Evolutionary conservation across 2,113 vertebrate species (phyloP).

Genomic region (Alectura lathami): DNA sequence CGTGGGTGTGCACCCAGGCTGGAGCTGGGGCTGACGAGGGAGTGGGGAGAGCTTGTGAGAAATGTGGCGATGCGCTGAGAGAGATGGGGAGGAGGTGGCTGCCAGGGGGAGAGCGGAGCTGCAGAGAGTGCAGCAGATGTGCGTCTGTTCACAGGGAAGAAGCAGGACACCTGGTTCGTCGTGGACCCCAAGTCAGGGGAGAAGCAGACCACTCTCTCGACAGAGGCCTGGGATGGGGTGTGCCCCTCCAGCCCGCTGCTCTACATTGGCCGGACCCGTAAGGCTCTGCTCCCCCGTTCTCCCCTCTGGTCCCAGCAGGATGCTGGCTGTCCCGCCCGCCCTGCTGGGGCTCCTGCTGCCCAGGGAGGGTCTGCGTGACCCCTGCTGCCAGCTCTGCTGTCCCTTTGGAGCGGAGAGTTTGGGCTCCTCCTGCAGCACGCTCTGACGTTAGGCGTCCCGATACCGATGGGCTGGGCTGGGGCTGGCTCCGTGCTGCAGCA

Average conservation of each 20-base stretch:
- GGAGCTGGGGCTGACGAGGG: neutral
- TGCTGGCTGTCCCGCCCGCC: neutral
- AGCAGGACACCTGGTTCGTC: conserved; percentile 94
- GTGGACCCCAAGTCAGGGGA: conserved; percentile 95
- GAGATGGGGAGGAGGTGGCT: neutral
- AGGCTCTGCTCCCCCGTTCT: neutral
- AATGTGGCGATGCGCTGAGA: rapidly evolving
- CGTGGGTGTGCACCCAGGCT: too few species aligned
- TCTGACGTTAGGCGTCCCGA: neutral
- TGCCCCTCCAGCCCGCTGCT: conserved; percentile 87
- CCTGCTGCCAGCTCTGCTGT: neutral
- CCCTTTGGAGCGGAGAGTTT: neutral
- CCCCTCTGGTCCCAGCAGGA: rapidly evolving
- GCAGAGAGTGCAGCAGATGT: rapidly evolving
- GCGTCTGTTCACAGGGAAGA: conserved; percentile 82
- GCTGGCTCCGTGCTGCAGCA: neutral
- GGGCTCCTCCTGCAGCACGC: neutral
- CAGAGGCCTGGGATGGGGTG: conserved; percentile 84
- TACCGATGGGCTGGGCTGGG: neutral
- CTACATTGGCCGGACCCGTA: conserved; percentile 94
- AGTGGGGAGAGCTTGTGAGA: rapidly evolving
- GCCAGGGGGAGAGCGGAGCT: neutral
- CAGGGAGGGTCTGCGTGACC: too few species aligned
- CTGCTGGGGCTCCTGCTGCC: too few species aligned
- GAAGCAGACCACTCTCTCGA: conserved; percentile 90